Base-by-base conservation (phyloP, 2,797 vertebrate species). In the Pteronotus mesoamericanus region DNA sequence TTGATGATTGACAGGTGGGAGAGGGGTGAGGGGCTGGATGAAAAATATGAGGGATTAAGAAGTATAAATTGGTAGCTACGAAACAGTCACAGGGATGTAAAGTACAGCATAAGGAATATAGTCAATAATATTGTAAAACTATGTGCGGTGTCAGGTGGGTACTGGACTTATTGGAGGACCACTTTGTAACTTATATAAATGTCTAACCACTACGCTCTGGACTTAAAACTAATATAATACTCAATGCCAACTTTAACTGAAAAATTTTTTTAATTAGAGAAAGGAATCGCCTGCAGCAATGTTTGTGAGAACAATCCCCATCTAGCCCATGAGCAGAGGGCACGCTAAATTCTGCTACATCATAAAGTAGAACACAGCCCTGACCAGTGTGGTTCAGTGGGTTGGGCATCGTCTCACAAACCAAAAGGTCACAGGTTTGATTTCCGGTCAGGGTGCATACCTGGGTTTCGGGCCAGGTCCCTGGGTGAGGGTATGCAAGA, bases 401-500 rank as follows among this genome's bases (percentile, higher is more conserved):
- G 61, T 64, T 64, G 32, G 61, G 61, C 3, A 26, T 64, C 61
- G 29, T 64, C 29, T 64, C 32, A n/a, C 61, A 64, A 64, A n/a
- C 61, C 29, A 16, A 64, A 64, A 16, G 14, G 12, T 64, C 29
- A 0, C 59, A 3, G 5, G 61, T 64, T 32, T 29, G 16, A n/a
- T n/a, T 64, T 61, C 61, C 16, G 26, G 61, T 64, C 32, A 6
- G 2, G 32, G 32, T 61, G 64, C 61, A n/a, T 64, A 61, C 61
- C 61, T 64, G 61, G 26, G 59, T 61, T 61, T 4, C 14, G 59
- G 61, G 14, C 61, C 61, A n/a, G 12, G 32, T 32, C 61, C 61
- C 26, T 6, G 6, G 32, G 3, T 6, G 15, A 32, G 32, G 32
- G 14, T 2, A 0, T n/a, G 14, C 2, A 15, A n/a, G 3, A n/a